Conservation (phyloP, 2,797 vertebrate species). For the Mionectes olivaceus region DNA sequence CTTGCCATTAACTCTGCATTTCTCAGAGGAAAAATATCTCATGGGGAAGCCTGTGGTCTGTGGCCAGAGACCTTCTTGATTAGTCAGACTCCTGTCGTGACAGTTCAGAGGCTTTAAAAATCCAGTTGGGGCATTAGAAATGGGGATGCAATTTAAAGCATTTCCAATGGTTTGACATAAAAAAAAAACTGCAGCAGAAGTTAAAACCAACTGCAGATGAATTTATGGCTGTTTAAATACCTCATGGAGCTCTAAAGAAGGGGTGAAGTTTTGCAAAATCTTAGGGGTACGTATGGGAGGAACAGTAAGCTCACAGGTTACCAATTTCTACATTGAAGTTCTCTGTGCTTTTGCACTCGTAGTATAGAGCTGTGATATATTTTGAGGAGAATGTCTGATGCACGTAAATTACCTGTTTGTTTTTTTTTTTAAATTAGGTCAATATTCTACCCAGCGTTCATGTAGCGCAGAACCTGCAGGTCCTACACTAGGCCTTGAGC, state of each 20-base stretch:
- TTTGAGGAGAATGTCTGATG: not conserved
- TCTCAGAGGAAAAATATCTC: not conserved
- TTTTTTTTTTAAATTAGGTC: not conserved
- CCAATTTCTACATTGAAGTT: not conserved
- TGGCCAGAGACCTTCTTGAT: not conserved
- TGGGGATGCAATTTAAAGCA: not conserved
- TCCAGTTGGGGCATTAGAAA: not conserved
- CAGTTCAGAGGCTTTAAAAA: not conserved
- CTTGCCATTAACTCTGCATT: not conserved
- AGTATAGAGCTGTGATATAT: not conserved
- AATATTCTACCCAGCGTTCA: not conserved
- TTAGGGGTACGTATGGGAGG: not conserved
- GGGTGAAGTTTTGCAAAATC: not conserved
- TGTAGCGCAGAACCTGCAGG: not conserved
- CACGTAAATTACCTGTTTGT: fast-evolving
- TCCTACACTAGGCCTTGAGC: not conserved
- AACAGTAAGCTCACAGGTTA: not conserved
- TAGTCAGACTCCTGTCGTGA: not conserved
- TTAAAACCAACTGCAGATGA: not conserved
- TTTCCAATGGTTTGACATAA: not conserved
- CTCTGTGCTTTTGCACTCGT: not conserved
- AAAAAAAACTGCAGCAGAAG: not conserved
- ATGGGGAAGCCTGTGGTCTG: not conserved
- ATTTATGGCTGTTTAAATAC: not conserved
- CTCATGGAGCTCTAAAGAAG: not conserved